Conservation (phyloP, 2,888 invertebrate genomes). For the Archips crataeganus region DNA sequence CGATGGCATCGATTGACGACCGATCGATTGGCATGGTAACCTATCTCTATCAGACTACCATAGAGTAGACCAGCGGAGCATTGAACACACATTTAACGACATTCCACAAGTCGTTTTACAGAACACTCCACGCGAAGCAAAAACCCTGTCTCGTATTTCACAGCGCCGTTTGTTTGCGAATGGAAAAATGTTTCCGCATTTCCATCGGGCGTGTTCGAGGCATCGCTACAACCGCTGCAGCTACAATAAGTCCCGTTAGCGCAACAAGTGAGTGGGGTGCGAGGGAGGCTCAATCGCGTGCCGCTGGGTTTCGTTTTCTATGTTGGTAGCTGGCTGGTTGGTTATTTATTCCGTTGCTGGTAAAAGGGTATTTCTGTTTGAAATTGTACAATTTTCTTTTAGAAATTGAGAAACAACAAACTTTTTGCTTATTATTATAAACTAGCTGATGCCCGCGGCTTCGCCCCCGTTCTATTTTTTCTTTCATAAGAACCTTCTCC, state of each 20-base stretch:
- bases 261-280: constrained; percentile 74
- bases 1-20: too few species aligned
- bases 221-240: constrained; percentile 35
- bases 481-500: too few species aligned
- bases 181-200: constrained; percentile 36
- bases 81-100: too few species aligned
- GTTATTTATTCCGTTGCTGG: background rate
- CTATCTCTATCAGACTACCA: too few species aligned
- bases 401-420: too few species aligned
- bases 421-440: too few species aligned
- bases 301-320: constrained; percentile 38
- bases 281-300: constrained; percentile 59
- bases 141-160: background rate
- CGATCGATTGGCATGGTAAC: too few species aligned
- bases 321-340: background rate
- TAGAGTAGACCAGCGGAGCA: too few species aligned
- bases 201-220: constrained; percentile 30
- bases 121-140: background rate
- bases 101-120: too few species aligned
- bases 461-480: too few species aligned
- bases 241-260: constrained; percentile 39
- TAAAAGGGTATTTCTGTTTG: background rate
- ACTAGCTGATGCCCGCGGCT: too few species aligned
- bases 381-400: too few species aligned
- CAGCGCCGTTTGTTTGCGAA: constrained; percentile 26